Conservation (phyloP, 2,113 vertebrate genomes). For the Xerus inauris region DNA sequence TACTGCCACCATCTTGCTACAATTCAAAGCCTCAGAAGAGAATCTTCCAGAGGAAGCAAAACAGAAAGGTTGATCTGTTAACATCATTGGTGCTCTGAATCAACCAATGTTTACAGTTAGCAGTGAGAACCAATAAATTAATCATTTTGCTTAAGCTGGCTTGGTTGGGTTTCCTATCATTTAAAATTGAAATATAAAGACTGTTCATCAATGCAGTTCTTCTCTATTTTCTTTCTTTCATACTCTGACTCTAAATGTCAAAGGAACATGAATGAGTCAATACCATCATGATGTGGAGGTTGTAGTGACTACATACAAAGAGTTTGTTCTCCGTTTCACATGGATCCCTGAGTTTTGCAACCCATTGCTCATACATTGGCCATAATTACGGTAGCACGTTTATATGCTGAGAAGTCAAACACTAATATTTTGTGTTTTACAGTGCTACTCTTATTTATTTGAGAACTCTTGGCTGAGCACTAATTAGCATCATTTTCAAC, state of each 20-base stretch:
- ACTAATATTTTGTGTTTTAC: background rate
- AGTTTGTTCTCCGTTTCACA: background rate
- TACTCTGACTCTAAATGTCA: background rate
- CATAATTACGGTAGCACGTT: background rate
- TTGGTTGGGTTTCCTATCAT: background rate
- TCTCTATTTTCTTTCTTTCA: background rate
- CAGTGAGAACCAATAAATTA: background rate
- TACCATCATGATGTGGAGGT: background rate
- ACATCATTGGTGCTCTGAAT: background rate
- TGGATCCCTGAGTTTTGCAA: background rate
- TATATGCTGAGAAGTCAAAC: background rate
- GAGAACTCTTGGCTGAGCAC: background rate
- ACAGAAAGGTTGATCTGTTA: background rate
- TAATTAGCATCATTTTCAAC: background rate
- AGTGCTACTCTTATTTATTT: background rate
- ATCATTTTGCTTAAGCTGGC: background rate
- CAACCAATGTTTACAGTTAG: background rate
- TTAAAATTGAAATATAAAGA: background rate
- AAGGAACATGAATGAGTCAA: background rate
- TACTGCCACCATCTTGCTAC: background rate
- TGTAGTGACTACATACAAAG: background rate
- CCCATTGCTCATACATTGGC: background rate
- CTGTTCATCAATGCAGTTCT: background rate
- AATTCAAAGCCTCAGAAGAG: background rate
- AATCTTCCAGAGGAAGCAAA: background rate